Conservation (phyloP, 1,140 invertebrate species). For the Schlechtendalia chinensis region DNA sequence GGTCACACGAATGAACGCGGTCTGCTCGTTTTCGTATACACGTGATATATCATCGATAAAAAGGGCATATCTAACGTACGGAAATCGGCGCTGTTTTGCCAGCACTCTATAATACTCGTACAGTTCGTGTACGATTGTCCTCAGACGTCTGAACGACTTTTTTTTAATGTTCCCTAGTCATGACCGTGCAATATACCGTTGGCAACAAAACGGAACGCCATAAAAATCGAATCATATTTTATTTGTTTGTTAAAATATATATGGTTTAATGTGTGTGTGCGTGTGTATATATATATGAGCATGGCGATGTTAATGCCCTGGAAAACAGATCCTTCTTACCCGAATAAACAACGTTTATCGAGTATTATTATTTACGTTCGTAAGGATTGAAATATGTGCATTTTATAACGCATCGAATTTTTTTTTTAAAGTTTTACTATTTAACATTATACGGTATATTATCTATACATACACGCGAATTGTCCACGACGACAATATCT, state of each 20-base stretch:
- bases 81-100: slow-evolving; percentile 16
- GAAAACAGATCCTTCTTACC: slow-evolving; percentile 2
- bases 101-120: no score
- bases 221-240: slow-evolving; percentile 44
- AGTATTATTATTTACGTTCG: background rate
- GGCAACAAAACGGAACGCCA: slow-evolving; percentile 21
- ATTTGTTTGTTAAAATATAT: slow-evolving; percentile 26
- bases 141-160: slow-evolving; percentile 31
- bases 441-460: no score
- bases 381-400: background rate
- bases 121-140: background rate
- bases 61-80: background rate
- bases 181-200: slow-evolving; percentile 12
- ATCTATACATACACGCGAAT: background rate
- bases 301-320: background rate
- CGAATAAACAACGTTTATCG: background rate
- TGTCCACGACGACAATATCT: background rate
- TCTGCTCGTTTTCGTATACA: background rate
- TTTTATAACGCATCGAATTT: background rate
- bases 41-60: slow-evolving; percentile 29
- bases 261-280: background rate
- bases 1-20: background rate
- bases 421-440: background rate
- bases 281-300: no score
- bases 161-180: slow-evolving; percentile 46